A percentile compares a stretch with the other conserved stretches of the same genome.
Evolutionary conservation across 2,113 vertebrate species (phyloP).

Genomic region (Toxotes jaculatrix): DNA sequence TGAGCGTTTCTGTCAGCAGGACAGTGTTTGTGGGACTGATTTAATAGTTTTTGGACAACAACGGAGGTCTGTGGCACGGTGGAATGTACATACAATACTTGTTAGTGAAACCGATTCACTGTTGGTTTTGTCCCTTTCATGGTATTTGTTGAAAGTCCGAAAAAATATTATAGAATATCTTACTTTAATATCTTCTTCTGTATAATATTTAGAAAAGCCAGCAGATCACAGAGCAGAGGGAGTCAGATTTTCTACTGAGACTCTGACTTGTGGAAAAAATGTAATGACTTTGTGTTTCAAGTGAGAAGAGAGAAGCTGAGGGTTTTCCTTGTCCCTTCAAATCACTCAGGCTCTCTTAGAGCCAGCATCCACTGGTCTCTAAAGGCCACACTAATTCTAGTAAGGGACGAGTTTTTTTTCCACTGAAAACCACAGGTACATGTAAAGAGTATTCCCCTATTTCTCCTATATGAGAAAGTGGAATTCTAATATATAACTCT

Average conservation of each 20-base stretch:
- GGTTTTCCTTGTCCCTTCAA: not conserved
- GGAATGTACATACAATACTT: not conserved
- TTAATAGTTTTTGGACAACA: not conserved
- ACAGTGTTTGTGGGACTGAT: not conserved
- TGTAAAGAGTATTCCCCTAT: no score
- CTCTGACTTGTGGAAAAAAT: not conserved
- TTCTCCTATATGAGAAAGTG: not conserved
- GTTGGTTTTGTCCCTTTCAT: not conserved
- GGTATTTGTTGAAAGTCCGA: not conserved
- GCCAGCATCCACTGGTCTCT: no score
- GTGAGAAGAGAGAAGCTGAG: not conserved
- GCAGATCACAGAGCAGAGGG: not conserved
- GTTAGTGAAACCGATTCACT: not conserved
- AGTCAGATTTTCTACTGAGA: not conserved
- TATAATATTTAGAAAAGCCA: not conserved
- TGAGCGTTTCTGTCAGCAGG: slow-evolving; percentile 9
- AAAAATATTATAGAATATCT: not conserved
- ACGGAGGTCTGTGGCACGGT: not conserved
- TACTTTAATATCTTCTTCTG: not conserved
- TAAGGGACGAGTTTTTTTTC: no score
- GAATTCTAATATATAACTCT: not conserved
- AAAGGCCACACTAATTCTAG: no score
- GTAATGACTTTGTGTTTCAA: not conserved
- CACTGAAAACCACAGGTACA: no score
- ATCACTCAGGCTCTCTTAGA: not conserved